A percentile compares a stretch with the other conserved stretches of the same genome.
Evolutionary conservation across 2,113 vertebrate genomes (phyloP).

Genomic region (Gambusia affinis): DNA sequence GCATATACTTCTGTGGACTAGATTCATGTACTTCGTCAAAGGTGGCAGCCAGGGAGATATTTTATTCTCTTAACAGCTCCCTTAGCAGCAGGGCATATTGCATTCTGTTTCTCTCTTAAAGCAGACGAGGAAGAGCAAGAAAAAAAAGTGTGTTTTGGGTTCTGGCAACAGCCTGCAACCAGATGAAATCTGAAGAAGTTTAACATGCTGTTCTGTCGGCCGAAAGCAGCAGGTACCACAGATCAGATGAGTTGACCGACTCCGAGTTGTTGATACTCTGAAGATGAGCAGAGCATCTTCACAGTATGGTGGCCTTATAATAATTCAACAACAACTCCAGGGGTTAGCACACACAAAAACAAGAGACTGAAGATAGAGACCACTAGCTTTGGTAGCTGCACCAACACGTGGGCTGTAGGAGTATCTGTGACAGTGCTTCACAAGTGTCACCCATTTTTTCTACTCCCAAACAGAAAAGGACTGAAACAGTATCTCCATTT

Average conservation of each 20-base stretch:
- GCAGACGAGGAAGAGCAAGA: conserved; percentile 22
- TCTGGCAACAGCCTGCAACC: conserved; percentile 27
- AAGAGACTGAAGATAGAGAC: conserved; percentile 46
- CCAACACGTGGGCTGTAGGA: conserved; percentile 51
- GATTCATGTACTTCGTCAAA: conserved; percentile 52
- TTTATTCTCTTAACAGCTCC: conserved; percentile 35
- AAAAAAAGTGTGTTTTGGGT: conserved; percentile 25
- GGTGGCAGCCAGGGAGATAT: conserved; percentile 28
- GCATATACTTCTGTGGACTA: conserved; percentile 67
- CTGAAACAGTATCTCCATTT: conserved; percentile 30
- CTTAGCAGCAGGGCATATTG: conserved; percentile 10
- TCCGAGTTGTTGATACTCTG: conserved; percentile 82
- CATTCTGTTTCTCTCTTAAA: conserved; percentile 16
- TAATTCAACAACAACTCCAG: conserved; percentile 76
- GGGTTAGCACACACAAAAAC: conserved; percentile 52
- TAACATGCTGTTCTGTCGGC: conserved; percentile 53
- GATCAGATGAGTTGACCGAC: conserved; percentile 61
- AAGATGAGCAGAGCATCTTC: conserved; percentile 71
- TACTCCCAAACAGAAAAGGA: conserved; percentile 53
- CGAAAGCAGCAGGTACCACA: conserved; percentile 55
- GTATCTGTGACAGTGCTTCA: conserved; percentile 49
- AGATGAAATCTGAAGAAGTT: conserved; percentile 23
- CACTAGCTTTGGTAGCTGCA: conserved; percentile 62
- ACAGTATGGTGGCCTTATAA: conserved; percentile 85
- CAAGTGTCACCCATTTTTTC: conserved; percentile 29